phyloP scores from a whole-genome alignment of 1,140 invertebrate species.

The Mylabris phalerata region DNA sequence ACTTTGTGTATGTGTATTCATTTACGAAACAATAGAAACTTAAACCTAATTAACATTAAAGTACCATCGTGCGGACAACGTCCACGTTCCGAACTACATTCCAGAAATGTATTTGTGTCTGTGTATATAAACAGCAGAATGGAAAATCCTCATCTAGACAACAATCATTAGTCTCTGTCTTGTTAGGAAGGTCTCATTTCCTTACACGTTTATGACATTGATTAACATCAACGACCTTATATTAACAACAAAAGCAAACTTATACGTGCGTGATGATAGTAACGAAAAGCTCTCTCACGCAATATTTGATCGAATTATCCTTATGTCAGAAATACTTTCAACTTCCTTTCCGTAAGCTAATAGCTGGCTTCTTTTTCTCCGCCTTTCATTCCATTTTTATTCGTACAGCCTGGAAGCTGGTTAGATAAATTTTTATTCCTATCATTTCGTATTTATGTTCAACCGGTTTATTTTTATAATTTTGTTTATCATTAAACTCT shows the following conservation, averaged over 20 bases:
- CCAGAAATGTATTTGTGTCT: no score
- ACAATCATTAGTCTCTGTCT: conserved; percentile 32
- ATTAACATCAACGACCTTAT: conserved; percentile 26
- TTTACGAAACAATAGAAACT: conserved; percentile 12
- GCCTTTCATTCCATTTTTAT: not conserved
- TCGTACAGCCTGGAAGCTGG: not conserved
- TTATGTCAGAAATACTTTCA: not conserved
- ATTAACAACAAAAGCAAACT: conserved; percentile 4
- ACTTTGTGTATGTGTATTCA: not conserved
- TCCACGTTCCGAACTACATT: not conserved
- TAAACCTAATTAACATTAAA: conserved; percentile 22
- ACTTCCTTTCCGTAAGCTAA: not conserved
- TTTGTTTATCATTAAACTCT: conserved; percentile 2
- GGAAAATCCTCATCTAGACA: not conserved
- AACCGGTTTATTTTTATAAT: not conserved
- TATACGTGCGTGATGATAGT: conserved; percentile 17
- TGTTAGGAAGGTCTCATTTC: conserved; percentile 29
- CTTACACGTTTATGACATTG: conserved; percentile 33
- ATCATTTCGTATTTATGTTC: no score
- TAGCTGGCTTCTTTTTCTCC: not conserved
- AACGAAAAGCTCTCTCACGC: not conserved
- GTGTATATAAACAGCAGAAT: no score
- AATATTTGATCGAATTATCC: not conserved
- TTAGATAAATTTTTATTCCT: conserved; percentile 2
- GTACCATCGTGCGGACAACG: conserved; percentile 10